These are phyloP conservation scores for Chloroceryle amazona DNA, from an alignment of 2,797 vertebrate species.

Conservation along the genomic window DNA sequence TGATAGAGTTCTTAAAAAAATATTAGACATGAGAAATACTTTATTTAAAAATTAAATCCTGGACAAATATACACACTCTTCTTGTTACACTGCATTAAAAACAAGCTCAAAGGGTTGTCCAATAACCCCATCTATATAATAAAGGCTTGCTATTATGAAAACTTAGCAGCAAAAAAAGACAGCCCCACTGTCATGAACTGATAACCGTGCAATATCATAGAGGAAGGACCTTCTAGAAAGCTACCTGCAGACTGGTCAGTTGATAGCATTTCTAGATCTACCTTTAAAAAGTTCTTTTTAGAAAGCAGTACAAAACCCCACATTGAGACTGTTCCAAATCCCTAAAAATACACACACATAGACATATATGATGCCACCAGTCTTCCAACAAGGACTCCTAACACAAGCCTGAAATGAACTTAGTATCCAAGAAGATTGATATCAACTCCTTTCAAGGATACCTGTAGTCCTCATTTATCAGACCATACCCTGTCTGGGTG, in stretches of 20 bases:
- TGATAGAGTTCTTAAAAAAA: neutral
- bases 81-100: neutral
- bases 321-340: neutral
- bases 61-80: neutral
- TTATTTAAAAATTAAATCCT: neutral
- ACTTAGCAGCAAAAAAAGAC: neutral
- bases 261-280: neutral
- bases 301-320: neutral
- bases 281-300: neutral
- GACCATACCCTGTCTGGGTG: neutral
- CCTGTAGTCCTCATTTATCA: neutral
- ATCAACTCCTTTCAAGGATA: neutral
- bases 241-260: neutral
- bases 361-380: accelerated
- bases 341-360: neutral
- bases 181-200: neutral
- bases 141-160: neutral
- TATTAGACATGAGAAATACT: neutral
- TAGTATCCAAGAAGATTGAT: neutral
- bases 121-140: accelerated
- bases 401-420: neutral
- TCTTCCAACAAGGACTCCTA: neutral
- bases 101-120: neutral
- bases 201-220: neutral
- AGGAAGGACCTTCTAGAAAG: neutral